These are phyloP conservation scores for Pseudotriccus pelzelni DNA, from an alignment of 2,797 vertebrate genomes.

Conservation along the genomic window DNA sequence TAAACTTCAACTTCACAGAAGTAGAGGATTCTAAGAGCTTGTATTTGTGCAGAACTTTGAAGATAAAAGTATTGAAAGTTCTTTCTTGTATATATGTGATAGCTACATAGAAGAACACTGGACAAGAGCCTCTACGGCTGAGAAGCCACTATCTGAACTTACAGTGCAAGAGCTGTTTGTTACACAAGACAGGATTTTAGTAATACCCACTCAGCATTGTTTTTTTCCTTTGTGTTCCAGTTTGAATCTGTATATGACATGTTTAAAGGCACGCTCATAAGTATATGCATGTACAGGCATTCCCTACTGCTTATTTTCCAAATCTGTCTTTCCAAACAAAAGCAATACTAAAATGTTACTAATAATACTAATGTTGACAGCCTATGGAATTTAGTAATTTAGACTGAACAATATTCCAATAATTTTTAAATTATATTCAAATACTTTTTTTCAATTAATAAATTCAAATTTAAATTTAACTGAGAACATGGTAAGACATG, in stretches of 20 bases:
- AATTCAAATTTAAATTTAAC: neutral
- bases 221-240: neutral
- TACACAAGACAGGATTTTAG: neutral
- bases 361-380: neutral
- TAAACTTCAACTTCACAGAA: neutral
- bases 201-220: neutral
- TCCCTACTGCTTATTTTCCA: neutral
- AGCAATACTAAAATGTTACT: neutral
- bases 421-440: neutral
- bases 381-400: neutral
- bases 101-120: neutral
- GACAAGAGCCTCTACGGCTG: neutral
- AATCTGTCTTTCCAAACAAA: neutral
- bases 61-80: neutral
- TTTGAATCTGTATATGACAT: neutral
- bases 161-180: neutral
- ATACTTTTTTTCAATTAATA: neutral
- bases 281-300: neutral
- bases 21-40: neutral
- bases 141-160: neutral
- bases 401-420: neutral
- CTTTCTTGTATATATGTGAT: neutral
- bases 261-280: neutral
- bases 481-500: neutral
- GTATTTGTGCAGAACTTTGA: neutral